These are phyloP conservation scores for Chrysocyon brachyurus DNA, from an alignment of 2,797 vertebrate genomes.

Conservation along the genomic window DNA sequence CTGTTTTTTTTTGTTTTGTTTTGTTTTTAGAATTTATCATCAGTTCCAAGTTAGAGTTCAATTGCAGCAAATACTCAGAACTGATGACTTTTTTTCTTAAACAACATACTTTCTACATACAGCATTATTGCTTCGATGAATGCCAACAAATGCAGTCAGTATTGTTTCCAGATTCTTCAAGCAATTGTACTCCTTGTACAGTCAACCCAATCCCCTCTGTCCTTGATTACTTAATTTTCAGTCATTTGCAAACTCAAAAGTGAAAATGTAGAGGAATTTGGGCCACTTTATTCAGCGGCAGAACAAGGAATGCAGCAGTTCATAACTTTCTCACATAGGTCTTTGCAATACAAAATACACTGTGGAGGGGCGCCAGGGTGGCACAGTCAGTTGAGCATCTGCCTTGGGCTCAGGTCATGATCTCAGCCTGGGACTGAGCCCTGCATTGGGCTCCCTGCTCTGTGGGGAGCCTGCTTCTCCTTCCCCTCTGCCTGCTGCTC, in stretches of 20 bases:
- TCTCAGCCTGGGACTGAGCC: too few species aligned
- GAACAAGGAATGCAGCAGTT: neutral
- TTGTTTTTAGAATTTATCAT: conserved; percentile 70
- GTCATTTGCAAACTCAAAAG: conserved; percentile 59
- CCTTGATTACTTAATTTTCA: conserved; percentile 69
- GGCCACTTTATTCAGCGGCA: neutral
- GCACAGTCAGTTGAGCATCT: too few species aligned
- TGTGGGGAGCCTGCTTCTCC: too few species aligned
- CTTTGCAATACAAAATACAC: neutral
- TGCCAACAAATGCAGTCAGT: conserved; percentile 80
- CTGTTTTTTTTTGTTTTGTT: neutral
- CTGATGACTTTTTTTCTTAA: conserved; percentile 51
- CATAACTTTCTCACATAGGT: neutral
- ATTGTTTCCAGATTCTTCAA: conserved; percentile 82
- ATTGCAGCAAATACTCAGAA: conserved; percentile 75
- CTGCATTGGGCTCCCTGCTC: too few species aligned
- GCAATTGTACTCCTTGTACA: conserved; percentile 5
- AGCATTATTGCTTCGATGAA: conserved; percentile 73
- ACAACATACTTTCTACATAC: conserved; percentile 56
- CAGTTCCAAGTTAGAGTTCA: conserved; percentile 77
- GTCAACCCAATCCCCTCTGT: conserved; percentile 25
- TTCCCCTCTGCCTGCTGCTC: too few species aligned
- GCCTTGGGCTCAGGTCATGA: too few species aligned
- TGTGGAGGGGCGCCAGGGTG: too few species aligned
- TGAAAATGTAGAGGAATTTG: neutral